Percentiles rank a stretch among this genome's conserved stretches.
phyloP scores from a whole-genome alignment of 2,113 vertebrate genomes.

The Oryctolagus cuniculus region DNA sequence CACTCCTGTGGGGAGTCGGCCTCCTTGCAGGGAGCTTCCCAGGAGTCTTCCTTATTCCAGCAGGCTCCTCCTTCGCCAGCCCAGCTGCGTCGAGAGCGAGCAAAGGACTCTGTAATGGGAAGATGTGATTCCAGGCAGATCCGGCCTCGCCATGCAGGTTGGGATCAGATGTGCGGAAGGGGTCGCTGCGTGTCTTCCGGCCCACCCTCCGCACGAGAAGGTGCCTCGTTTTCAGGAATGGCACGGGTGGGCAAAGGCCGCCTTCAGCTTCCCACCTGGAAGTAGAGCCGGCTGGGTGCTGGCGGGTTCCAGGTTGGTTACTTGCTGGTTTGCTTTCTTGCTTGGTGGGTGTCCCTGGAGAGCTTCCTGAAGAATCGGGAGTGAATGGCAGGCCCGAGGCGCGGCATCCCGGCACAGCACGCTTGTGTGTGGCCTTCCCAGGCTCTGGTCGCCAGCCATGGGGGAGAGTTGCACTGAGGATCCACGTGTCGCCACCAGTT shows the following conservation, averaged over 20 bases:
- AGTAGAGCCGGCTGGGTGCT: not conserved
- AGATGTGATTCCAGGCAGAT: rapidly evolving
- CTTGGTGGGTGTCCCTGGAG: not conserved
- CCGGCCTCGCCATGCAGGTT: too few species aligned
- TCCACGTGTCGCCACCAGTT: not conserved
- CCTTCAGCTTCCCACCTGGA: not conserved
- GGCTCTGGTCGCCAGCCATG: not conserved
- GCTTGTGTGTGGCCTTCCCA: too few species aligned
- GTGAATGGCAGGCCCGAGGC: too few species aligned
- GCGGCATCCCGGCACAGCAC: too few species aligned
- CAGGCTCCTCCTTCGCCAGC: not conserved
- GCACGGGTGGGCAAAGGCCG: rapidly evolving
- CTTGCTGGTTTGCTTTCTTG: not conserved
- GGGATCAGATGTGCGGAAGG: rapidly evolving
- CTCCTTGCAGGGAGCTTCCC: not conserved
- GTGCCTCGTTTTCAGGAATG: too few species aligned
- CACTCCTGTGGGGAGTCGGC: rapidly evolving
- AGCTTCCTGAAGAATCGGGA: not conserved
- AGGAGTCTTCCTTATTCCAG: too few species aligned
- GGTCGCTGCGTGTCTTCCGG: not conserved
- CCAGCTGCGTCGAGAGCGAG: not conserved
- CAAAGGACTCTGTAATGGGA: too few species aligned
- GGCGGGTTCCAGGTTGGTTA: rapidly evolving
- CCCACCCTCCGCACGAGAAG: too few species aligned
- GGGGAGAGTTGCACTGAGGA: not conserved